Evolutionary conservation across 1,140 invertebrate genomes (phyloP), one percentile per base, ranked within the genome.

Genomic region (Ceratina calcarata): DNA sequence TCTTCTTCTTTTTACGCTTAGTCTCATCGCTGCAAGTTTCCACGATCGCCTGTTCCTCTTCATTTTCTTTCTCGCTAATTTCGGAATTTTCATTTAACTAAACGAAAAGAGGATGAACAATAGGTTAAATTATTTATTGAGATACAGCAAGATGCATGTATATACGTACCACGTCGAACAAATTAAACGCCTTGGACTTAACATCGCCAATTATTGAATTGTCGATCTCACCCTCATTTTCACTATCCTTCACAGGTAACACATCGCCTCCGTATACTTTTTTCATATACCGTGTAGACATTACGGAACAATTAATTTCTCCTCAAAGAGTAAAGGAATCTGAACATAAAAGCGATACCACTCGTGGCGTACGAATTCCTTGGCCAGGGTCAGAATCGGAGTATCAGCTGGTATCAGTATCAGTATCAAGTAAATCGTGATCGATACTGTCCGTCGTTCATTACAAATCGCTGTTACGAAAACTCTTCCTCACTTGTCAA

Each of bases 1-100:
- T 96, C 87, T 95, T 96, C 86, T 94, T 95, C 83, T 94, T 96
- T 6, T 68, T 83, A 20, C 53, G 61, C 57, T 88, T 86, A 4
- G 12, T 27, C 8, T 80, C 45, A n/a, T 81, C 32, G 4, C 4
- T 53, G 55, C 16, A 53, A 24, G 1, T 45, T 4, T 77, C 53
- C 24, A 74, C 77, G 0, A 24, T 3, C 24, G 8, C 12, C 18
- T 67, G 16, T 12, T 80, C 76, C 27, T 82, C 82, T 2, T 82
- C 60, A 10, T 71, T 27, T 22, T 75, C 80, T n/a, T 73, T 66
- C 15, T 74, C 75, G 1, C n/a, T 78, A 12, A 22, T 66, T 15
- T 82, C 80, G 0, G 76, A 76, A 22, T 72, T 78, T 24, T 84
- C 57, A 82, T 86, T 82, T 7, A 88, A 75, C 85, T 84, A 60